Evolutionary conservation across 2,888 invertebrate species (phyloP), one percentile per base, ranked within the genome.

Genomic region (Hypomecis punctinalis): DNA sequence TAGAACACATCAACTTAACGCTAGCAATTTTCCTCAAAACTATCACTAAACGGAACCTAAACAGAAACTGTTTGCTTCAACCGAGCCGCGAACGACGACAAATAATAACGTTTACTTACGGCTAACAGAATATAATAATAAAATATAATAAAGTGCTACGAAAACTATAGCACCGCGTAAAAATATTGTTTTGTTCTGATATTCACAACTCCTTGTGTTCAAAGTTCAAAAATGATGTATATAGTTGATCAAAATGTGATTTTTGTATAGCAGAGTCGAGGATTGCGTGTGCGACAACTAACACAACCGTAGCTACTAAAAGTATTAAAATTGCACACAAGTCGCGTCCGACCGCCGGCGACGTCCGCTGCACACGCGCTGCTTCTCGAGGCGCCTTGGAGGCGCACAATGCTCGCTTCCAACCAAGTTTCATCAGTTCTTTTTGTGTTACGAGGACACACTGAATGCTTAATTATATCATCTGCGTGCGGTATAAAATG

Each of bases 1-100:
- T 82, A 89, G 90, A 92, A 93, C 90, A 92, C 90, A 89, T 89
- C 82, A 88, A 89, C 89, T 89, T 90, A 91, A 85, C 67, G 70
- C 90, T 91, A 90, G 78, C 77, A 80, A 80, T 75, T 73, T 73
- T 81, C 76, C 76, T 79, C 78, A 80, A 77, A 86, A 84, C 80
- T 87, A 88, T 80, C 78, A 78, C 83, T 85, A 85, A 81, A 77
- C 77, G 78, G 80, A 84, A 81, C 79, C 9, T 45, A 55, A 80
- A 76, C 76, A 67, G 70, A 66, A 74, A 73, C 71, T 71, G 71
- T 66, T 67, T 63, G 68, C 71, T 72, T 60, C 66, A 59, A 56
- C 13, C 13, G 45, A 48, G 55, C 8, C 37, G 54, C 60, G 75
- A 78, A 81, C 81, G 79, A 84, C 77, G 68, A 78, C 82, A 73